Evolutionary conservation across 2,797 vertebrate genomes (phyloP), one percentile per base, ranked within the genome.

Genomic region (Semaprochilodus insignis): DNA sequence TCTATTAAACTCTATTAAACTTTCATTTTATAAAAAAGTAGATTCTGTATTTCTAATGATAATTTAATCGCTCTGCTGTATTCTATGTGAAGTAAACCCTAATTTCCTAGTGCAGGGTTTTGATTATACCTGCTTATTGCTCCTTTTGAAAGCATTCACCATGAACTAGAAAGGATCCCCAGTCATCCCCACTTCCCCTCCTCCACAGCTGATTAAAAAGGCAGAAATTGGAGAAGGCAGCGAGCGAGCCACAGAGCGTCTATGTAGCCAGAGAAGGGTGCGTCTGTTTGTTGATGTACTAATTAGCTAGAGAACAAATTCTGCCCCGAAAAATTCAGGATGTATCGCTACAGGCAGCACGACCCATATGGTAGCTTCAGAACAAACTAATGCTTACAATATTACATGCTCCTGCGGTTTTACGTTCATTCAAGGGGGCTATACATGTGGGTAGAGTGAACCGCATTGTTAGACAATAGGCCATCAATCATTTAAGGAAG

Each of bases 281-380:
- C 55, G 83, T 76, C 78, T 87, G 71, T 81, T 72, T 81, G 81
- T 74, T 83, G 81, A 76, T 83, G 79, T 81, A 83, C 85, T 75
- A 85, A 87, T 83, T 83, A 85, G 66, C 72, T 81, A 14, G 57
- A 74, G 54, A 77, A 81, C 65, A 83, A 81, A 75, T 83, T 81
- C 78, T n/a, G 66, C 60, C 79, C 52, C n/a, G 36, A 65, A 82
- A 88, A 83, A 77, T 52, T 67, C 48, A 59, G 34, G 36, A 63
- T 27, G 74, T 34, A 60, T 71, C 10, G 48, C 80, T 85, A 57
- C 48, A 62, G 84, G 87, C 80, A 74, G 7, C 11, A 0, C 76
- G 67, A 85, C 78, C 80, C 84, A 86, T 77, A 87, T 86, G 84
- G 80, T 80, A 57, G 72, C 65, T 82, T 78, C 67, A 74, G 57